Evolutionary conservation across 2,888 invertebrate genomes (phyloP).

Genomic region (Sturmia bella): DNA sequence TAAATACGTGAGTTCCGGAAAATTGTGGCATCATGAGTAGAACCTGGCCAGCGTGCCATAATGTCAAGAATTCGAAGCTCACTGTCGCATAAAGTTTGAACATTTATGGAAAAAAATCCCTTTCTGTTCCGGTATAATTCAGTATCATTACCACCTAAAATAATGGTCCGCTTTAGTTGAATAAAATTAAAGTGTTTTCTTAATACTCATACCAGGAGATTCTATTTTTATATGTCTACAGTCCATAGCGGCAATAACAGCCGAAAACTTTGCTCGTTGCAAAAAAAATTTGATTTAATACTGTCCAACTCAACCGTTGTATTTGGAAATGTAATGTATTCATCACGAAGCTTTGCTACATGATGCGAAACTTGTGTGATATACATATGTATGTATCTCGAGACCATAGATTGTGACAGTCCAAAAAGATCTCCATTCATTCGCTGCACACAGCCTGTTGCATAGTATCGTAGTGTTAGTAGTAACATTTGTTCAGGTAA

Average conservation of each 20-base stretch:
- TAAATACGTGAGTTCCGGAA: conserved; percentile 53
- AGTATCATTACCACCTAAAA: conserved; percentile 54
- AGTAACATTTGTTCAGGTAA: no score
- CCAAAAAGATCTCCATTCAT: no score
- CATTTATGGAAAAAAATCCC: conserved; percentile 56
- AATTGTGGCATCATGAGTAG: conserved; percentile 57
- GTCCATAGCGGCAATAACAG: conserved; percentile 52
- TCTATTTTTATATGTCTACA: conserved; percentile 56
- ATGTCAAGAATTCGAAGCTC: conserved; percentile 47
- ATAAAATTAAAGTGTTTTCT: neutral
- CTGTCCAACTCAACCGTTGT: neutral
- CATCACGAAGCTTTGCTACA: conserved; percentile 21
- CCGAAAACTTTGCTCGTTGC: conserved; percentile 13
- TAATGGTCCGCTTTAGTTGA: neutral
- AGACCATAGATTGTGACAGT: no score
- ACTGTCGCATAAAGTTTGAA: conserved; percentile 54
- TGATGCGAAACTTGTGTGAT: conserved; percentile 30
- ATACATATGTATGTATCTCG: no score
- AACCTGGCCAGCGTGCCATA: conserved; percentile 61
- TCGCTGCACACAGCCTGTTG: no score
- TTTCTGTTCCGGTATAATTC: conserved; percentile 55
- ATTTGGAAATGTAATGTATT: conserved; percentile 35
- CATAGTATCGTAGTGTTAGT: no score
- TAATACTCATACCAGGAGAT: conserved; percentile 43
- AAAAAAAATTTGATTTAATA: neutral